These are phyloP conservation scores for Chlamydotis undulata DNA, from an alignment of 2,113 vertebrate species.

Conservation along the genomic window DNA sequence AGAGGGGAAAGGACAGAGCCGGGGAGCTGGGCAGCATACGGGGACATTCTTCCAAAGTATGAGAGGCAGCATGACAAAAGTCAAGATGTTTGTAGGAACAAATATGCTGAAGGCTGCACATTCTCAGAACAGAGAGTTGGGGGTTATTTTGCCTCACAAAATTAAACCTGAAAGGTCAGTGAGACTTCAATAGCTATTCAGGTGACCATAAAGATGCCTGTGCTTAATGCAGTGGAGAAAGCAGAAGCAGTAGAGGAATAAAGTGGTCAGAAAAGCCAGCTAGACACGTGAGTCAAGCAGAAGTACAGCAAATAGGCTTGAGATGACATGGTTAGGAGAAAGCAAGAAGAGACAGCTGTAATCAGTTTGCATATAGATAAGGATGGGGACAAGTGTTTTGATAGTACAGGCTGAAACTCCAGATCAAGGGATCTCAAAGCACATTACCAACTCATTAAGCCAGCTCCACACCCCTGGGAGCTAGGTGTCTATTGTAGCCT, in stretches of 20 bases:
- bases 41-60: background rate
- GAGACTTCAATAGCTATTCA: background rate
- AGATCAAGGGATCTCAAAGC: background rate
- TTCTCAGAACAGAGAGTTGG: background rate
- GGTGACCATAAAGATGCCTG: background rate
- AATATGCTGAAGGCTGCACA: background rate
- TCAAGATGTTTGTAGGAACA: background rate
- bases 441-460: background rate
- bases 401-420: background rate
- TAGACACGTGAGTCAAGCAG: background rate
- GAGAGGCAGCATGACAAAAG: background rate
- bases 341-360: background rate
- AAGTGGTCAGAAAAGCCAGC: background rate
- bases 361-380: background rate
- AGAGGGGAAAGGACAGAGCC: accelerated
- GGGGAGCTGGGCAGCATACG: background rate
- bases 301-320: background rate
- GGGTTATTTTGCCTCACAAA: background rate
- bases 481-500: background rate
- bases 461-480: background rate
- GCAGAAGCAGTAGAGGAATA: background rate
- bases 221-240: background rate
- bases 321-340: background rate
- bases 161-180: background rate
- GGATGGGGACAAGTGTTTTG: background rate